Base-by-base conservation (phyloP, 2,113 vertebrate species). In the Romanogobio albipinnatus region DNA sequence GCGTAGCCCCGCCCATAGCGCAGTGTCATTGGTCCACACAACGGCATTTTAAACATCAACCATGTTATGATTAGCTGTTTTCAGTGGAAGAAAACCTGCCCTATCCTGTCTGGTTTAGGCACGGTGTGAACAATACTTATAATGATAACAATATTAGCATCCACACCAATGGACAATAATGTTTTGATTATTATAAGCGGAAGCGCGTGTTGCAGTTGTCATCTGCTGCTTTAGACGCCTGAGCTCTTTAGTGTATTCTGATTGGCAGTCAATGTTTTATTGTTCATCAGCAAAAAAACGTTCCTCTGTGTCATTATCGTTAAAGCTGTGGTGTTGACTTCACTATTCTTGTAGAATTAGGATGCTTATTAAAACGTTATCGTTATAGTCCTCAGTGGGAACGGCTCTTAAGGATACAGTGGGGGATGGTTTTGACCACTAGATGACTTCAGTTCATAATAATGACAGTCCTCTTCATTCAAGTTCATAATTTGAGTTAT, bases 391-490 rank as follows among this genome's bases (percentile, higher is more conserved):
- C 51, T 84, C 3, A 82, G 61, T 87, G 76, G 66, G 33, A 13
- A 24, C 39, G 75, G 53, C 75, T 89, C 81, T 88, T 76, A 17
- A 26, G 49, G 59, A 7, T 61, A n/a, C 15, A 80, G n/a, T 9
- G 15, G 51, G 66, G 1, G 4, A 47, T 86, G 86, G 45, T n/a
- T 47, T 70, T 51, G 29, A 74, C 64, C 76, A 68, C 89, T 81
- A 51, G 17, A 19, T 83, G 24, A 51, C 64, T 61, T 33, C 56
- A 53, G 85, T 89, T 87, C 58, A 84, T 87, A 73, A 80, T 88
- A 39, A 84, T 88, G 24, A 19, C 15, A 19, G 39, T 66, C 83
- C 87, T 89, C 90, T 85, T 86, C 56, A n/a, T 83, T 68, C 39
- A 5, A 58, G 62, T 19, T 53, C 43, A 26, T 71, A 79, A 73